These are phyloP conservation scores for Pollenia angustigena DNA, from an alignment of 2,888 invertebrate species.

Conservation along the genomic window DNA sequence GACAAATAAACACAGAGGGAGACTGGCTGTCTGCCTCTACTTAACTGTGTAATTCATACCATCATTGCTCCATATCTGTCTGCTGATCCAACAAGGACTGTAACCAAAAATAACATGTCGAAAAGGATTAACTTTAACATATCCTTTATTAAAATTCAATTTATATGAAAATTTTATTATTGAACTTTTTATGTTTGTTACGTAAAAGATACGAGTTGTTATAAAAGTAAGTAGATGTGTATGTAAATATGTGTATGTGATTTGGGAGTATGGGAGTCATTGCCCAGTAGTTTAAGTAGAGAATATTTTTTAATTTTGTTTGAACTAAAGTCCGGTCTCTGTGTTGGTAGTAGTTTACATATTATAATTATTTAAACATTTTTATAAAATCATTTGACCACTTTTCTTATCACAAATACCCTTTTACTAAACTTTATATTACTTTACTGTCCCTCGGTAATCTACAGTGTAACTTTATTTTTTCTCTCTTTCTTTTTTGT, in stretches of 20 bases:
- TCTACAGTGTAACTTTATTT: no score
- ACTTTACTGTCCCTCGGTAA: no score
- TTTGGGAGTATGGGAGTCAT: neutral
- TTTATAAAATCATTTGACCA: no score
- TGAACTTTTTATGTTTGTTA: conserved; percentile 38
- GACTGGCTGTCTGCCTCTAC: conserved; percentile 4
- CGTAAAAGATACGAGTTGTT: conserved; percentile 31
- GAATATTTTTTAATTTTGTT: no score
- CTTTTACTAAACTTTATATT: no score
- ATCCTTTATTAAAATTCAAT: conserved; percentile 54
- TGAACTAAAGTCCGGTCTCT: no score
- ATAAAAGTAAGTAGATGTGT: neutral
- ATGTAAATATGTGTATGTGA: neutral
- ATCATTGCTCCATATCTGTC: conserved; percentile 15
- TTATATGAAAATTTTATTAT: conserved; percentile 40
- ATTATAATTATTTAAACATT: no score
- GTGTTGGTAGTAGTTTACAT: no score
- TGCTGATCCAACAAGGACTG: neutral
- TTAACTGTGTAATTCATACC: conserved; percentile 32
- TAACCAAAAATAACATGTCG: neutral
- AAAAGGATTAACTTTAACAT: conserved; percentile 24
- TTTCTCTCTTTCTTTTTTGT: no score
- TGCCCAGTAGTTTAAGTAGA: no score
- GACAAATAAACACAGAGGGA: neutral
- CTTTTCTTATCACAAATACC: no score